Conservation (phyloP, 2,113 vertebrate genomes). For the Marmota monax region DNA sequence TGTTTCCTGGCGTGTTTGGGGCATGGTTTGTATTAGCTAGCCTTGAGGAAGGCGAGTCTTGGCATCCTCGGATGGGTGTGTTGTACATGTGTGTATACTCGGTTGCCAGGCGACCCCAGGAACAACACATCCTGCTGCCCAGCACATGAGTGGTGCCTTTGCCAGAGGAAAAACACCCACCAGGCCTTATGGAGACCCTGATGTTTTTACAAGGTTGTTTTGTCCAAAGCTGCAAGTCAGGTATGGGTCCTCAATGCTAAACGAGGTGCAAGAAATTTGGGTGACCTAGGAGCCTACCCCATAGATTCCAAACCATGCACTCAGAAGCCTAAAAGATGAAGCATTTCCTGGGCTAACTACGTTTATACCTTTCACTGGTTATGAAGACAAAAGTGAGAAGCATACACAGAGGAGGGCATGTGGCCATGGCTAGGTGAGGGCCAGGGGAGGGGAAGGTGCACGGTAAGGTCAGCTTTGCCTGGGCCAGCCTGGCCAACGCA, state of each 20-base stretch:
- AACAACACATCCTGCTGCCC: conserved; percentile 66
- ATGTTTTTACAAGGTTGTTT: conserved; percentile 38
- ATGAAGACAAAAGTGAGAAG: background rate
- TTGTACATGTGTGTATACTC: conserved; percentile 67
- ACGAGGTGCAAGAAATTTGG: background rate
- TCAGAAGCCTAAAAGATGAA: conserved; percentile 9
- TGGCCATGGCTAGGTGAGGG: background rate
- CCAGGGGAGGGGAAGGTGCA: background rate
- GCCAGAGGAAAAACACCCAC: background rate
- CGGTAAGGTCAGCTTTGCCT: conserved; percentile 67
- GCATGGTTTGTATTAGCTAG: conserved; percentile 84
- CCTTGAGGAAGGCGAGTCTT: conserved; percentile 74
- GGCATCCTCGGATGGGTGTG: conserved; percentile 77
- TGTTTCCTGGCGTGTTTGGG: background rate
- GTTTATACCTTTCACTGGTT: conserved; percentile 43
- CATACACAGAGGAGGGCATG: background rate
- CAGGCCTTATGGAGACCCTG: background rate
- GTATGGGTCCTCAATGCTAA: background rate
- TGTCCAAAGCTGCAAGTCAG: conserved; percentile 2
- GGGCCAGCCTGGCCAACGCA: conserved; percentile 75
- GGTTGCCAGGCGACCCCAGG: conserved; percentile 78
- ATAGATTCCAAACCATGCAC: background rate
- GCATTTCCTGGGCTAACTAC: background rate
- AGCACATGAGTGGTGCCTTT: background rate
- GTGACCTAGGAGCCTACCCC: background rate